Percentiles rank a stretch among this genome's conserved stretches.
These are phyloP conservation scores for Pteronura brasiliensis DNA, from an alignment of 2,113 vertebrate genomes.

Conservation along the genomic window DNA sequence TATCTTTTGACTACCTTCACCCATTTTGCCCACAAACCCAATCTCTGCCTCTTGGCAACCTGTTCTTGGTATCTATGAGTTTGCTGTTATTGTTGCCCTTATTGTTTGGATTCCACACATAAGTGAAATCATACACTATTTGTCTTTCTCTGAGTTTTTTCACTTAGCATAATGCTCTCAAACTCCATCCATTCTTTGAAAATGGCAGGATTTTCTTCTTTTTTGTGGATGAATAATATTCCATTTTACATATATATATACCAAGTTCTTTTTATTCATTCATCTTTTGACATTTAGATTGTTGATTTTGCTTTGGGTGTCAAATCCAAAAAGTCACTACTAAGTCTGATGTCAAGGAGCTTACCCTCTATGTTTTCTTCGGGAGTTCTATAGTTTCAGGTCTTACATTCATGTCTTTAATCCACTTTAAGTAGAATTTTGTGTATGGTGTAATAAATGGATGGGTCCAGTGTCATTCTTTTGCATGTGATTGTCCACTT, in stretches of 20 bases:
- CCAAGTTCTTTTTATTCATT: neutral
- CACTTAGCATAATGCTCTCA: neutral
- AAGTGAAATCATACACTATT: neutral
- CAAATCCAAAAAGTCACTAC: neutral
- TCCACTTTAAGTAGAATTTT: neutral
- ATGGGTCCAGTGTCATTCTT: neutral
- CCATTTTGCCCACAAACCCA: neutral
- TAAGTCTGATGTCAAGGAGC: neutral
- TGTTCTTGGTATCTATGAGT: neutral
- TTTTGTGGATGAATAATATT: neutral
- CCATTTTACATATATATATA: neutral
- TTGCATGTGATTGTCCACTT: neutral
- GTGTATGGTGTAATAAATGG: neutral
- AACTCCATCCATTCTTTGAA: neutral
- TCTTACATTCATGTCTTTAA: neutral
- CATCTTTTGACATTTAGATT: neutral
- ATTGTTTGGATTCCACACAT: neutral
- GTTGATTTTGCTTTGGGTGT: neutral
- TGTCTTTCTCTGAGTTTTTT: neutral
- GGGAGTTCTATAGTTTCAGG: neutral
- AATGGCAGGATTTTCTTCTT: neutral
- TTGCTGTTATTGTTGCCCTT: neutral
- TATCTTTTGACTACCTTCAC: neutral
- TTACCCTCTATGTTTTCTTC: neutral
- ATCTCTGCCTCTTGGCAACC: neutral